Evolutionary conservation across 2,797 vertebrate genomes (phyloP).

Genomic region (Alca torda): DNA sequence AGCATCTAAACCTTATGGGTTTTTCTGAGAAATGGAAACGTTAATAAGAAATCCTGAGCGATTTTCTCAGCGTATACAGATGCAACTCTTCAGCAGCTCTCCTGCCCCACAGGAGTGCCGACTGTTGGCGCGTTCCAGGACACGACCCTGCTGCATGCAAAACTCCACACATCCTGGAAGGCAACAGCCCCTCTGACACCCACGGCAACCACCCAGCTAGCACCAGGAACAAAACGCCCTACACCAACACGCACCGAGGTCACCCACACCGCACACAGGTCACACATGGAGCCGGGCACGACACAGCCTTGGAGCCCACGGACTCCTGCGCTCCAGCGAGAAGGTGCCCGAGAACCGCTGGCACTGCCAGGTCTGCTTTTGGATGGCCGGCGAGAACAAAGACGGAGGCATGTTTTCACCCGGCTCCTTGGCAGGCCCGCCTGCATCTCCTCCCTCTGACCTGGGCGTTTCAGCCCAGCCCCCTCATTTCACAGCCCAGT

Average conservation of each 20-base stretch:
- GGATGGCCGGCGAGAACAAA: neutral
- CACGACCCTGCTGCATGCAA: neutral
- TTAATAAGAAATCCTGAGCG: neutral
- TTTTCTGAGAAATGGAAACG: neutral
- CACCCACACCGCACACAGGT: neutral
- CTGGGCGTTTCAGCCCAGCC: neutral
- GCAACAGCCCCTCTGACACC: neutral
- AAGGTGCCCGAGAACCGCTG: neutral
- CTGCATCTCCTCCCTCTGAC: neutral
- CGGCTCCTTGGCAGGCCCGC: neutral
- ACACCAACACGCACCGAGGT: neutral
- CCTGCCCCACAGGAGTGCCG: neutral
- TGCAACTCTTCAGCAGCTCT: neutral
- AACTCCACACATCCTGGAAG: neutral
- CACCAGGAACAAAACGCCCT: neutral
- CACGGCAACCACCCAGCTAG: neutral
- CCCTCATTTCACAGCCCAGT: fast-evolving
- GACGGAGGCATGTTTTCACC: neutral
- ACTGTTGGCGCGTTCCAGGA: neutral
- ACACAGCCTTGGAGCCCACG: neutral
- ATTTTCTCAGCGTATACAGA: neutral
- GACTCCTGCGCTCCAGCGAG: neutral
- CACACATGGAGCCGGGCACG: neutral
- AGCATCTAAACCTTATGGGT: neutral
- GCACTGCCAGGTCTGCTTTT: neutral